Evolutionary conservation across 2,888 invertebrate genomes (phyloP).

Genomic region (Lycocerus yunnanus): DNA sequence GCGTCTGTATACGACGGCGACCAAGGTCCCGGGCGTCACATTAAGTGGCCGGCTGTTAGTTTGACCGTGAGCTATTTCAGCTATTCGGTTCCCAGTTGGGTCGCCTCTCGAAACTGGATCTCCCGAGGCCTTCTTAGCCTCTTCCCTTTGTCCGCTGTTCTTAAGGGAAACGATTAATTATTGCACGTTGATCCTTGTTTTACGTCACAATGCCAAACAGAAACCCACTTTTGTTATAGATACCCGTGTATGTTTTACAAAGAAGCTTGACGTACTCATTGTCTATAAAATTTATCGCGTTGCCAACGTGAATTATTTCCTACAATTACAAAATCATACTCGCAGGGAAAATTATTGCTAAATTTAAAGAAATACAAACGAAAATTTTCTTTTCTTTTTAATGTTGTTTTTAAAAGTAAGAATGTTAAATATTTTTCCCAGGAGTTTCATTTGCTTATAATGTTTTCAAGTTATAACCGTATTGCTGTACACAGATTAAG

Average conservation of each 20-base stretch:
- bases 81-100: slow-evolving; percentile 51
- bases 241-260: slow-evolving; percentile 22
- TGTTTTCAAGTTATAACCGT: slow-evolving; percentile 28
- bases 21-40: slow-evolving; percentile 56
- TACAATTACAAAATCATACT: slow-evolving; percentile 13
- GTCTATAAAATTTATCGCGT: slow-evolving; percentile 22
- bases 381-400: background rate
- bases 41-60: slow-evolving; percentile 58
- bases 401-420: slow-evolving; percentile 6
- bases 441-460: slow-evolving; percentile 27
- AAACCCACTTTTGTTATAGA: slow-evolving; percentile 13
- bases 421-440: slow-evolving; percentile 21
- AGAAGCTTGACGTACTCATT: slow-evolving; percentile 22
- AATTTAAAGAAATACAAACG: slow-evolving; percentile 3
- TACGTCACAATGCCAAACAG: slow-evolving; percentile 46
- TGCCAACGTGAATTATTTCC: slow-evolving; percentile 20
- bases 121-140: slow-evolving; percentile 52
- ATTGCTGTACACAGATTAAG: slow-evolving; percentile 33
- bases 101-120: slow-evolving; percentile 47
- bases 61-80: slow-evolving; percentile 52
- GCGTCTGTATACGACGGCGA: slow-evolving; percentile 44
- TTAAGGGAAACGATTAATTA: slow-evolving; percentile 56
- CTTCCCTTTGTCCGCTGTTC: slow-evolving; percentile 52
- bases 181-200: slow-evolving; percentile 51
- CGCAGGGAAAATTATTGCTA: background rate